A percentile compares a stretch with the other conserved stretches of the same genome.
phyloP scores from a whole-genome alignment of 2,797 vertebrate species.

The Cichlasoma orientale region DNA sequence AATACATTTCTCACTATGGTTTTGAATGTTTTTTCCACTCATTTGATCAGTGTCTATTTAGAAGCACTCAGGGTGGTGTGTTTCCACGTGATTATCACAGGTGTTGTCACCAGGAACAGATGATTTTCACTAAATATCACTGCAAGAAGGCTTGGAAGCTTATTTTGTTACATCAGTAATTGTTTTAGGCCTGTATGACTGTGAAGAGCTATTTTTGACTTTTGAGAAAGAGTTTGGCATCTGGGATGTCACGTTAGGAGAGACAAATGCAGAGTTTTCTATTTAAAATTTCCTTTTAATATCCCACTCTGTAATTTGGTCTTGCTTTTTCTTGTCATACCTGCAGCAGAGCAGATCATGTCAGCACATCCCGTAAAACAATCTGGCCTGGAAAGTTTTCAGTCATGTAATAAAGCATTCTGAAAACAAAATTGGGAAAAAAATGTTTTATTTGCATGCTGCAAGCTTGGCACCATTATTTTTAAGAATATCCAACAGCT shows the following conservation, averaged over 20 bases:
- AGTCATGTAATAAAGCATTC: not conserved
- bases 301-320: constrained; percentile 11
- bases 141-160: constrained; percentile 9
- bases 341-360: not conserved
- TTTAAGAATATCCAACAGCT: not conserved
- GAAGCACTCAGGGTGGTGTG: constrained; percentile 57
- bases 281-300: constrained; percentile 2
- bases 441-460: not conserved
- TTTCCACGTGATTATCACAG: constrained; percentile 49
- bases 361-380: not conserved
- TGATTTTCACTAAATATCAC: constrained; percentile 31
- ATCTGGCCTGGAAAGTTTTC: not conserved
- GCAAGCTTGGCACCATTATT: not conserved
- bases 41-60: constrained; percentile 61
- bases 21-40: constrained; percentile 51
- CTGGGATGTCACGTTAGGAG: not conserved
- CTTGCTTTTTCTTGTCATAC: constrained; percentile 10
- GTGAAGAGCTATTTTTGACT: constrained; percentile 3
- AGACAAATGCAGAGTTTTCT: not conserved
- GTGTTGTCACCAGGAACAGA: constrained; percentile 47
- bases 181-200: not conserved
- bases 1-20: constrained; percentile 68
- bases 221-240: constrained; percentile 7
- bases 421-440: not conserved
- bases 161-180: constrained; percentile 18